phyloP scores from a whole-genome alignment of 2,113 vertebrate genomes.

The Vimba vimba region DNA sequence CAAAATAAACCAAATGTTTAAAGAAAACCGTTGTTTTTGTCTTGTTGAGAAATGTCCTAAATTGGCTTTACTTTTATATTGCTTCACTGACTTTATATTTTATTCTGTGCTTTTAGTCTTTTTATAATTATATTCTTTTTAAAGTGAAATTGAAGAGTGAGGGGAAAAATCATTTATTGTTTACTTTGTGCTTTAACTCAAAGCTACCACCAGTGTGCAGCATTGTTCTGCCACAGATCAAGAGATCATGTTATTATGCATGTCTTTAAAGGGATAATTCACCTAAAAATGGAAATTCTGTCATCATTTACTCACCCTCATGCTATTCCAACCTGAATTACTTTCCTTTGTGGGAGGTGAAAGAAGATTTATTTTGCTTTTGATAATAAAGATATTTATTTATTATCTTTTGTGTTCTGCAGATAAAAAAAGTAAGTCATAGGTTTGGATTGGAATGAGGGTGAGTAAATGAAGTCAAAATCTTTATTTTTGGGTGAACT shows the following conservation, averaged over 20 bases:
- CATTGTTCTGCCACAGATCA: conserved; percentile 1
- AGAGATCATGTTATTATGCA: neutral
- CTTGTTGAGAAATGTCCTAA: neutral
- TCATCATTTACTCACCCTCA: neutral
- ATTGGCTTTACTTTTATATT: neutral
- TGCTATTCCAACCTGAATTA: neutral
- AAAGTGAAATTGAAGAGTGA: neutral
- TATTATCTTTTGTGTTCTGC: no score
- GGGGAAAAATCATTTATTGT: neutral
- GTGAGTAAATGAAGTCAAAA: neutral
- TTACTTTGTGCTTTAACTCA: neutral
- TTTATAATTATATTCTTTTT: neutral
- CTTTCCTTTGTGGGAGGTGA: neutral
- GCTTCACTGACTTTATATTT: neutral
- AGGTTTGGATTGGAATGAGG: neutral
- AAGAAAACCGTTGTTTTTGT: neutral
- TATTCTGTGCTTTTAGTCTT: neutral
- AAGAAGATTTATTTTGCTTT: neutral
- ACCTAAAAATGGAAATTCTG: neutral
- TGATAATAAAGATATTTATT: no score
- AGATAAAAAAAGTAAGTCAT: no score
- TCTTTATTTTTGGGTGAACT: neutral
- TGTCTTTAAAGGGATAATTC: neutral
- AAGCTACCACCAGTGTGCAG: conserved; percentile 54
- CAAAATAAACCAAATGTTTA: conserved; percentile 21